A percentile compares a stretch with the other conserved stretches of the same genome.
These are phyloP conservation scores for Corapipo altera DNA, from an alignment of 2,113 vertebrate genomes.

Conservation along the genomic window DNA sequence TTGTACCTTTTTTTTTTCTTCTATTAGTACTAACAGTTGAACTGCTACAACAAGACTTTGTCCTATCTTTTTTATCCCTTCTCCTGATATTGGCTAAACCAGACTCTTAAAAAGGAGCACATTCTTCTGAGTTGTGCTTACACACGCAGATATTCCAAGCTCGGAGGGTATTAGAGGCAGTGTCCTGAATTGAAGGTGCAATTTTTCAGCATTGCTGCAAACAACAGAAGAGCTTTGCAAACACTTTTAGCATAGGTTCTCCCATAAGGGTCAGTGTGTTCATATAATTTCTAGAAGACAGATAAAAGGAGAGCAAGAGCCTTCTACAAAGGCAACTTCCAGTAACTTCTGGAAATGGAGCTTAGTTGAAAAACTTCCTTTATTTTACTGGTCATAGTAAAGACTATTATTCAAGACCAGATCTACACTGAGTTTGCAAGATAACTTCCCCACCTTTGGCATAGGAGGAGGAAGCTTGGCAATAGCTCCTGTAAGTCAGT, in stretches of 20 bases:
- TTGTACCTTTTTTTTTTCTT: neutral
- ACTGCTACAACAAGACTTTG: neutral
- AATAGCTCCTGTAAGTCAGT: neutral
- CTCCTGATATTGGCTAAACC: neutral
- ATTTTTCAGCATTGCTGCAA: neutral
- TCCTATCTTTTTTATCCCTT: neutral
- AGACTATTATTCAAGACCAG: neutral
- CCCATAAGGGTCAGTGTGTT: neutral
- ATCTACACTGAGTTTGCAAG: neutral
- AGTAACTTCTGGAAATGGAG: neutral
- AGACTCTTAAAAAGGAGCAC: neutral
- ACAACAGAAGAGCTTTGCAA: neutral
- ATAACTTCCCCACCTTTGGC: neutral
- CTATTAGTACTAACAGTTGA: neutral
- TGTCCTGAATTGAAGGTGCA: neutral
- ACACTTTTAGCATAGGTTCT: neutral
- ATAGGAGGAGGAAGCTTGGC: neutral
- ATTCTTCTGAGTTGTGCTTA: neutral
- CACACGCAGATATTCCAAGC: neutral
- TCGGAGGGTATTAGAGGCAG: neutral
- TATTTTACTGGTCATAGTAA: neutral
- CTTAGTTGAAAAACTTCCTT: neutral
- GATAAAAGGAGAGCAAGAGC: neutral
- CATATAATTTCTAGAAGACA: neutral
- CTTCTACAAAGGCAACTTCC: neutral